phyloP scores from a whole-genome alignment of 1,140 invertebrate species.

The Platorchestia sp. region DNA sequence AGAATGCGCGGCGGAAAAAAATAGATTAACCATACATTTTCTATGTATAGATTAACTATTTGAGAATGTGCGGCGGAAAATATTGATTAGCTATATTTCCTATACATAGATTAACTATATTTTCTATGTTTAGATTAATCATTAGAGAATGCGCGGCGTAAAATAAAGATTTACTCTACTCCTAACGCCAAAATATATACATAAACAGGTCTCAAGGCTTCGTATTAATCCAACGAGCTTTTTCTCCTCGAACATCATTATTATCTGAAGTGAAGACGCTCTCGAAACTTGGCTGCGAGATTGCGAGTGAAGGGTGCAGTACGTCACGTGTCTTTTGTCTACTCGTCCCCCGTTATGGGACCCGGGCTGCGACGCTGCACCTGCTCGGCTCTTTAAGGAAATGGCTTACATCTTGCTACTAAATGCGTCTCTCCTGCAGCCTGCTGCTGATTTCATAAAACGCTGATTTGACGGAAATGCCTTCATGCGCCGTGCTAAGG shows the following conservation, averaged over 20 bases:
- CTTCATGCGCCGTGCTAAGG: background rate
- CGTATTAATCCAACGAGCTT: background rate
- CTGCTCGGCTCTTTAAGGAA: background rate
- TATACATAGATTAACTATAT: too few relatives aligned
- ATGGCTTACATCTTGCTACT: background rate
- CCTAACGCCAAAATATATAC: background rate
- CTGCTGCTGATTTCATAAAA: background rate
- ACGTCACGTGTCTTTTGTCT: conserved; percentile 7
- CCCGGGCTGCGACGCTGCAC: background rate
- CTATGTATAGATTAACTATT: too few relatives aligned
- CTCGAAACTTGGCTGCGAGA: conserved; percentile 21
- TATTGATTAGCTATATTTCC: background rate
- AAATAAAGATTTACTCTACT: background rate
- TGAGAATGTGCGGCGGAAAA: background rate
- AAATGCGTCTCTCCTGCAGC: background rate
- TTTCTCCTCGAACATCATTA: background rate
- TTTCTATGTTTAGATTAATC: too few relatives aligned
- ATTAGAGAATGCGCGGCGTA: background rate
- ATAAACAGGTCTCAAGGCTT: background rate
- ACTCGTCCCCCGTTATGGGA: background rate
- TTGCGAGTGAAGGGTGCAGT: background rate
- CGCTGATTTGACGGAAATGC: background rate
- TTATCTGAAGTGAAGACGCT: background rate
- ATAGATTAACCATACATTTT: background rate
- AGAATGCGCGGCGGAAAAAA: background rate